These are phyloP conservation scores for Erebia aethiops DNA, from an alignment of 2,888 invertebrate genomes.

Conservation along the genomic window DNA sequence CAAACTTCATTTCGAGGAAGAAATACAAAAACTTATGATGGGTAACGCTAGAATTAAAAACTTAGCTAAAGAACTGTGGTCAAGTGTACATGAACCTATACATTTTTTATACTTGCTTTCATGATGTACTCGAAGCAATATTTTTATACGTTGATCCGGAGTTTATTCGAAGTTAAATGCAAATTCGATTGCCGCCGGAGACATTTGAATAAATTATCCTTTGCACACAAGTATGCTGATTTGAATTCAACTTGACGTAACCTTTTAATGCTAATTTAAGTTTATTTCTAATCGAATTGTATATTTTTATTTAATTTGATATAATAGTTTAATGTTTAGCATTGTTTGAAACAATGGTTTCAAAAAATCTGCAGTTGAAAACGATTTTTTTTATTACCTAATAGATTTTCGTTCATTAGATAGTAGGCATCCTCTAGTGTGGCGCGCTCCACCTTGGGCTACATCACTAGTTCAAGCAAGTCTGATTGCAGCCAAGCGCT, in stretches of 20 bases:
- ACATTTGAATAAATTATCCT: slow-evolving; percentile 34
- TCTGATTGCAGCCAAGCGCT: no score
- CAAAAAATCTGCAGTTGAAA: neutral
- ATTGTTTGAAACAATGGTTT: neutral
- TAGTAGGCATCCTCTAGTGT: no score
- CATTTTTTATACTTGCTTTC: slow-evolving; percentile 17
- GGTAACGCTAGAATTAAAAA: no score
- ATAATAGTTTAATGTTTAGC: slow-evolving; percentile 7
- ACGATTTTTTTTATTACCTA: neutral
- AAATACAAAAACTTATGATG: neutral
- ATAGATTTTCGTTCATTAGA: no score
- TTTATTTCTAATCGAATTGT: slow-evolving; percentile 21
- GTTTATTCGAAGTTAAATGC: slow-evolving; percentile 28
- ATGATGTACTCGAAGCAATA: slow-evolving; percentile 19
- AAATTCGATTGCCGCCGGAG: slow-evolving; percentile 26
- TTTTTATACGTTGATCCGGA: slow-evolving; percentile 26
- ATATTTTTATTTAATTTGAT: slow-evolving; percentile 23
- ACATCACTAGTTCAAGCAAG: no score
- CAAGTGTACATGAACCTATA: slow-evolving; percentile 19
- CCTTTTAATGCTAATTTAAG: slow-evolving; percentile 18
- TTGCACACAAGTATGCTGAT: slow-evolving; percentile 33
- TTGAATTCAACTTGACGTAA: slow-evolving; percentile 26
- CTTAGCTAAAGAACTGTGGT: neutral
- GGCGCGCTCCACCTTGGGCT: no score
- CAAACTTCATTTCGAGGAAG: neutral